Conservation (phyloP, 2,113 vertebrate genomes). For the Symphodus melops region DNA sequence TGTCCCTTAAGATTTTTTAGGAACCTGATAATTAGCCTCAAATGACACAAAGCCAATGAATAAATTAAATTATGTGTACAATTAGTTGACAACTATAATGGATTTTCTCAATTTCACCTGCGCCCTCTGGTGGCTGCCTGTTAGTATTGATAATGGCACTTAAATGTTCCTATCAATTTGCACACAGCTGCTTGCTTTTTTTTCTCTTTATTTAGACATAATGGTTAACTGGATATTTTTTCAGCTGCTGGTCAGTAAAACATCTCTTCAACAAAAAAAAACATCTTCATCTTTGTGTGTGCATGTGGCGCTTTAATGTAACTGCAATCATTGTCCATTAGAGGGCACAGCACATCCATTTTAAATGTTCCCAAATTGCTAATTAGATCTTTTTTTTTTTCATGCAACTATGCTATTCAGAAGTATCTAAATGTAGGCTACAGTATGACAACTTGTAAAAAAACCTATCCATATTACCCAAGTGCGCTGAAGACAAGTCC, state of each 20-base stretch:
- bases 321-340: background rate
- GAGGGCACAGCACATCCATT: conserved; percentile 9
- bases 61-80: background rate
- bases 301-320: conserved; percentile 10
- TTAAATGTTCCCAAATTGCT: background rate
- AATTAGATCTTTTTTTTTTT: background rate
- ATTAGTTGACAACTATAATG: background rate
- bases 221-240: no score
- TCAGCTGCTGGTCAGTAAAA: no score
- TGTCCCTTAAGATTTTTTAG: background rate
- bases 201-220: no score
- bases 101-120: background rate
- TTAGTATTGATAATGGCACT: background rate
- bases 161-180: no score
- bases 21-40: background rate
- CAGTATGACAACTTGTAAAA: no score
- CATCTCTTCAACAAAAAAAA: no score
- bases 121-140: conserved; percentile 28
- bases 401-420: background rate
- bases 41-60: background rate
- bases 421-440: no score
- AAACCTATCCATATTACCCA: no score
- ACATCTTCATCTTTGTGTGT: no score
- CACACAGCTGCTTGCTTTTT: no score
- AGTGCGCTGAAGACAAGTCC: no score